phyloP scores from a whole-genome alignment of 2,113 vertebrate genomes.

The Etheostoma cragini region DNA sequence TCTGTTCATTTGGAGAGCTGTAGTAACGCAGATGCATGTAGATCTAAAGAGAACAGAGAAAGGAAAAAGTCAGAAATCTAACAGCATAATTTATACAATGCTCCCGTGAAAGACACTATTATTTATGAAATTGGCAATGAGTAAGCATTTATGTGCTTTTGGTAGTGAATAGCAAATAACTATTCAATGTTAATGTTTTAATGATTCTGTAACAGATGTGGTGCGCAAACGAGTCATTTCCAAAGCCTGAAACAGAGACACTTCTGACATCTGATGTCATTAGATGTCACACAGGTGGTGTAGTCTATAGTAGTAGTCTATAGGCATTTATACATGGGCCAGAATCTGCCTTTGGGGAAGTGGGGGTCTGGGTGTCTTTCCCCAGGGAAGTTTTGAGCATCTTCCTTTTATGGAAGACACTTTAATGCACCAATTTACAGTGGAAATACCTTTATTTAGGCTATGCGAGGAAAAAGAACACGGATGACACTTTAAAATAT shows the following conservation, averaged over 20 bases:
- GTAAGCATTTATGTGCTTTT: background rate
- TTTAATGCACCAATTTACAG: too few relatives aligned
- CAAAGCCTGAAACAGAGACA: background rate
- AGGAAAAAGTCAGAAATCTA: background rate
- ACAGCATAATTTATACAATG: background rate
- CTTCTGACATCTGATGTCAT: background rate
- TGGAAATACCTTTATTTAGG: too few relatives aligned
- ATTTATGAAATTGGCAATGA: background rate
- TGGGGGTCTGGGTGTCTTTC: too few relatives aligned
- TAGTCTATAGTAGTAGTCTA: too few relatives aligned
- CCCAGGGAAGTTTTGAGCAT: too few relatives aligned
- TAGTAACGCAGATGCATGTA: slow-evolving; percentile 98
- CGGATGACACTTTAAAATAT: too few relatives aligned
- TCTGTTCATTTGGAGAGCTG: slow-evolving; percentile 94
- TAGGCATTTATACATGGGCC: too few relatives aligned
- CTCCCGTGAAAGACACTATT: background rate
- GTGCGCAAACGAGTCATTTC: background rate
- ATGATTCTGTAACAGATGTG: background rate
- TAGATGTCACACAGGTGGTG: too few relatives aligned
- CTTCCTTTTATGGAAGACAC: too few relatives aligned
- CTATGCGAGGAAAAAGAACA: too few relatives aligned
- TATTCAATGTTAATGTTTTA: background rate
- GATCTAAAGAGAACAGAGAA: slow-evolving; percentile 81
- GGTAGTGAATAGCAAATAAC: background rate
- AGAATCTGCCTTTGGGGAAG: too few relatives aligned